Base-by-base conservation (phyloP, 2,888 invertebrate genomes). In the Clanis bilineata region DNA sequence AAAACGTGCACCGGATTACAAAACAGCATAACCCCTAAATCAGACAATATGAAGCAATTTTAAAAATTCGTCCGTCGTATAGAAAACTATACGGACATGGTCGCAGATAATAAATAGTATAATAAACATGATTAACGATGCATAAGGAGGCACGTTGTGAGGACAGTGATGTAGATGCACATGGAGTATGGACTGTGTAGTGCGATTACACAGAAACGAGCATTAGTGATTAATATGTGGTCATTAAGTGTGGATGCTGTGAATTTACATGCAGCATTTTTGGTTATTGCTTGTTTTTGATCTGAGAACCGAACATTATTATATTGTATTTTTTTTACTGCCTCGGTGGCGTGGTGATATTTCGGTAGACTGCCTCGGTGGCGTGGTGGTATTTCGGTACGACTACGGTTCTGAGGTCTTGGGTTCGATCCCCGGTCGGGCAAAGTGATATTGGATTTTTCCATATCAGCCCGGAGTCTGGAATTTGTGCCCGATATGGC, bases 121-220 rank as follows among this genome's bases (percentile, higher is more conserved):
- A 88, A 90, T 90, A 90, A 89, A 90, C 86, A 88, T 86, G 90
- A 90, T 89, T 88, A 90, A 90, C 86, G 84, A 84, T 85, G 86
- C 85, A 86, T 85, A 88, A 90, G 87, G 82, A 89, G 83, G 85
- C 87, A 87, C 88, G 88, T 88, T 86, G 85, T 78, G 80, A 69
- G 86, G 87, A 87, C 89, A 84, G 79, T 85, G 88, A 87, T 82
- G 82, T 86, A 88, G 80, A 79, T 85, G 83, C 84, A 82, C 75
- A 77, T 75, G 79, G 74, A 73, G 74, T 65, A 77, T 75, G 79
- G 74, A 73, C 74, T 65, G 61, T 68, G 56, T 9, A 69, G 59
- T n/a, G 28, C 21, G 28, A 41, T 83, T 45, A 79, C 84, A 86
- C 83, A 67, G 74, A 18, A 0, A 36, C 61, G 75, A 71, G 68